Evolutionary conservation across 1,140 invertebrate genomes (phyloP), one percentile per base, ranked within the genome.

Genomic region (Drosophila murphyi): DNA sequence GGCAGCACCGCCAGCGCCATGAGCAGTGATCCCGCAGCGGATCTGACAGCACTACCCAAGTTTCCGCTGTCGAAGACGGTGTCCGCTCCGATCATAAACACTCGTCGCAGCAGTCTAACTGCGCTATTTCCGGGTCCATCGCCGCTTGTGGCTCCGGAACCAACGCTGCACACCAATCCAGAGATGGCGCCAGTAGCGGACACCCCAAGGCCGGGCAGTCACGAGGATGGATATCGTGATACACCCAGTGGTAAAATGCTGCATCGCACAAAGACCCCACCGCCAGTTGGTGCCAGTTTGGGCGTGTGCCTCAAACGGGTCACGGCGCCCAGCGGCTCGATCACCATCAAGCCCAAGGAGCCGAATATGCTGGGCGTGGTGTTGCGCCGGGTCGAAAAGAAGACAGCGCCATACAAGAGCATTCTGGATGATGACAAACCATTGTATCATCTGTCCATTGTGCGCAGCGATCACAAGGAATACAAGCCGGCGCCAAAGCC

Each of bases 371-470:
- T 92, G 47, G 90, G 89, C 8, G 92, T 92, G 3, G 92, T 92
- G 0, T 63, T 92, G 8, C 90, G 91, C 28, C 90, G 83, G 28
- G 92, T 92, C 10, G 91, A 92, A 12, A 89, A 82, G 59, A 92
- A 92, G 52, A 45, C 45, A 0, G 79, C 55, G 43, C 91, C 85
- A 1, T 83, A 91, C n/a, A 92, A 92, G 61, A 92, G 91, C 52
- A 83, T 92, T 12, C 68, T 92, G n/a, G 91, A 92, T 28, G 91
- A 92, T 47, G 91, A 92, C 47, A 90, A 92, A 5, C 91, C 91
- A 0, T 59, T 92, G 2, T 92, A 92, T 55, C 89, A 91, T 59
- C 72, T 92, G 5, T 92, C 91, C 0, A 92, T 92, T 47, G 89
- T 92, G 12, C 91, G 91, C 52, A 83, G 76, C 41, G 89, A 80